Evolutionary conservation across 2,888 invertebrate species (phyloP), one percentile per base, ranked within the genome.

Genomic region (Thymelicus lineola): DNA sequence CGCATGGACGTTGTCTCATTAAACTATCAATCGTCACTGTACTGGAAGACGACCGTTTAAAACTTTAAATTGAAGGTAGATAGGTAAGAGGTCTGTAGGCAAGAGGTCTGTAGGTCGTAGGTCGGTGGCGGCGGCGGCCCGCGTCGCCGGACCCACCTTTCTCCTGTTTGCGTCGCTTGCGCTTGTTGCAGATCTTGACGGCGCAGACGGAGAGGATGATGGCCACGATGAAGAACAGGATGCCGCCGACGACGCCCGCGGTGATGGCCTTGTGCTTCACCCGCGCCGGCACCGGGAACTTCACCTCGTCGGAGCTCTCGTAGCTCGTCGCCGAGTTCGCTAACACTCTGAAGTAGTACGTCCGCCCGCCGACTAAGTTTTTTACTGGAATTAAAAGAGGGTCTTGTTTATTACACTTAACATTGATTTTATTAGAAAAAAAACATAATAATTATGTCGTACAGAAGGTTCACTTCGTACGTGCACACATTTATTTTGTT

Each of bases 171-270:
- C 98, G 97, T 84, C 98, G 96, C 94, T 98, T 98, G 87, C 98
- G 95, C 94, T 98, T 98, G 95, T 98, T 99, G 96, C 98, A 98
- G 92, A 98, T 98, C 95, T 99, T 98, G 86, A 99, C 98, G 82
- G 98, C 98, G 95, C 99, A 98, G 86, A 99, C 97, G 82, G 98
- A 98, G 84, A 99, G 96, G 86, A 99, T 98, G 93, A 99, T 98
- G 90, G 98, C 98, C 85, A 99, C 98, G 86, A 99, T 97, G 95
- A 99, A 98, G 95, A 99, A 99, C 87, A 99, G 95, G 84, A 99
- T 97, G 78, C 99, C 99, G 81, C 99, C 99, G 79, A 99, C 98
- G 82, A 99, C 98, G 75, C 98, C 99, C 83, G 99, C 98, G 74
- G 98, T 98, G 89, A 98, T 98, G 78, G 98, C 98, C 96, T 98